A percentile compares a stretch with the other conserved stretches of the same genome.
phyloP scores from a whole-genome alignment of 2,888 invertebrate species.

The Lochmaea crataegi region DNA sequence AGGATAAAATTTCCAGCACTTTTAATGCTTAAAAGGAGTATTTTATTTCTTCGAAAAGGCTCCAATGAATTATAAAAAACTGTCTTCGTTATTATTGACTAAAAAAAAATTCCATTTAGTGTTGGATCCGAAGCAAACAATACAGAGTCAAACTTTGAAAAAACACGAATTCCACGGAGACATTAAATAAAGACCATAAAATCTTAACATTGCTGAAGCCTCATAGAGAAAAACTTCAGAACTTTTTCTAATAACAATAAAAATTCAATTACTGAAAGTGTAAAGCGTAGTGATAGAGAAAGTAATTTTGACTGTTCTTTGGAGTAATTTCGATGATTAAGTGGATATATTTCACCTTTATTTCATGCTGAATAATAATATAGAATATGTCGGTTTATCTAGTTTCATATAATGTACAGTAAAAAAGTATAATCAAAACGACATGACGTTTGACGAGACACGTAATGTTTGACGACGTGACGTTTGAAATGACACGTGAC shows the following conservation, averaged over 20 bases:
- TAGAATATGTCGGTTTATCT: no score
- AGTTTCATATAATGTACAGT: no score
- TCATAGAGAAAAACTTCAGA: not conserved
- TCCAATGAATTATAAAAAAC: not conserved
- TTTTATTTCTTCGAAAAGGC: not conserved
- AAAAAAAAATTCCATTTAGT: not conserved
- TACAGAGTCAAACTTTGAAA: not conserved
- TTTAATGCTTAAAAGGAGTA: not conserved
- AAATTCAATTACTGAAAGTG: conserved; percentile 24
- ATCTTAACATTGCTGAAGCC: not conserved
- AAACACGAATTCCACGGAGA: not conserved
- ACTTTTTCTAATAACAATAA: conserved; percentile 24
- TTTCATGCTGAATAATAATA: conserved; percentile 22
- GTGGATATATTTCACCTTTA: conserved; percentile 22
- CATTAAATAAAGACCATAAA: conserved; percentile 6
- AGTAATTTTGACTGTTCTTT: conserved; percentile 20
- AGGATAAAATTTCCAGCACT: conserved; percentile 1
- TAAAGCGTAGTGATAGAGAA: conserved; percentile 24
- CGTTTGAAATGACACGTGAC: no score
- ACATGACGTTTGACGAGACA: no score
- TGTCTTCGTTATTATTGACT: no score
- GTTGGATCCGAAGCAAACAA: not conserved
- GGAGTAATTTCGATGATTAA: conserved; percentile 23
- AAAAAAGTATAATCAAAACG: no score
- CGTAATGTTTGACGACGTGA: no score